Evolutionary conservation across 1,140 invertebrate genomes (phyloP), one percentile per base, ranked within the genome.

Genomic region (Drosophila paulistorum): DNA sequence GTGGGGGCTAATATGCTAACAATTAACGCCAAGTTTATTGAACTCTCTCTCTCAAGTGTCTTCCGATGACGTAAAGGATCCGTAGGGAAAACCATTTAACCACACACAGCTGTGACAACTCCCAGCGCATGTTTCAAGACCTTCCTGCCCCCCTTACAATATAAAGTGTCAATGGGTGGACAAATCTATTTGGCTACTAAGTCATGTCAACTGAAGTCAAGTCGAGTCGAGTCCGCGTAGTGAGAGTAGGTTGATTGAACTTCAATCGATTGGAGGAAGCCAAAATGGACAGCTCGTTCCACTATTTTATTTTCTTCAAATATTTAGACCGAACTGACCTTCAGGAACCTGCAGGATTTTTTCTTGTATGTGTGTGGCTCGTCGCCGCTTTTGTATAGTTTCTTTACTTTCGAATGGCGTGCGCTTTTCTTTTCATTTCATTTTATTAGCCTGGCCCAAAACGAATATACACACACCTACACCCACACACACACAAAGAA

Each of bases 381-480:
- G 74, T 70, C 80, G 83, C 55, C 67, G 71, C 45, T 51, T 60
- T 72, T 61, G 61, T 55, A 51, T 51, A 65, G 63, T 55, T 72
- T 62, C 67, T 55, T 60, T 51, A 61, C 63, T 55, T 72, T 58
- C 41, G 70, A 72, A 71, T 77, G 68, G 77, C 65, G 75, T 85
- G 82, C 73, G 83, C 75, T 79, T 87, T 83, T 51, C 45, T 79
- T 87, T 59, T 84, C 81, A 84, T 85, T 85, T 85, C 83, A 72
- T 85, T 85, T 81, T 83, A 80, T 83, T 83, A 60, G 45, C 66
- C 58, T 69, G 59, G 65, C 79, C 60, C 81, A 67, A 65, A 65
- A 71, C 65, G 72, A 79, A 81, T 74, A 71, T 68, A 64, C 65
- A 57, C 68, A 37, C 41, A 59, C 59, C 57, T 39, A 48, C 20